Evolutionary conservation across 1,140 invertebrate species (phyloP), one percentile per base, ranked within the genome.

Genomic region (Aphaenogaster rudis): DNA sequence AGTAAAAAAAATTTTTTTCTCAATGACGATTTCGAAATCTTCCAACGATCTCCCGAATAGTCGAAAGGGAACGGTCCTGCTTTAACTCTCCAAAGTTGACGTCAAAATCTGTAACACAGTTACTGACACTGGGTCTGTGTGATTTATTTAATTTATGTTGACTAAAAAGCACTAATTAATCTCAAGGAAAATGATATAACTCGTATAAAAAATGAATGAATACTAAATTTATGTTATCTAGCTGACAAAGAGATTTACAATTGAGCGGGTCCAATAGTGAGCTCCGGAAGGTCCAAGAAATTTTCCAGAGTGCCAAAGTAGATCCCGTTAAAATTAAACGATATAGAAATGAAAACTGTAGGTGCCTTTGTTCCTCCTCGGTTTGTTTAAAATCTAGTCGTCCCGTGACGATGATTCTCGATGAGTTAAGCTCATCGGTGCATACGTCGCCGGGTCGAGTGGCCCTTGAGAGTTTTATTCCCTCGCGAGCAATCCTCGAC

Each of bases 401-500:
- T 39, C n/a, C 9, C 21, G 33, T 61, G 67, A 36, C 67, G 50
- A 72, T 17, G 45, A 50, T 66, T 48, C 67, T 15, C 69, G 2
- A 39, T 8, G 1, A 28, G 52, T 36, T n/a, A 84, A 50, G 33
- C 69, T 76, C 54, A 39, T 76, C 69, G 69, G 8, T n/a, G 54
- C 69, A 84, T 63, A 59, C 59, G 64, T 80, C 63, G 67, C 15
- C 28, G 54, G 17, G 28, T 28, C 28, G 67, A 74, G 80, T 57
- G 33, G 42, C 52, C 33, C 80, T 82, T 48, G 67, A 84, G 17
- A 84, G 42, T 76, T 63, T 84, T 84, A 76, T 84, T 76, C 69
- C 33, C 80, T 33, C 15, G 28, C 39, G 71, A 50, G 54, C 33
- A 76, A 84, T 84, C 33, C 42, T 80, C 78, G 36, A 61, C 69